Base-by-base conservation (phyloP, 2,797 vertebrate species). In the Harpagifer antarcticus region DNA sequence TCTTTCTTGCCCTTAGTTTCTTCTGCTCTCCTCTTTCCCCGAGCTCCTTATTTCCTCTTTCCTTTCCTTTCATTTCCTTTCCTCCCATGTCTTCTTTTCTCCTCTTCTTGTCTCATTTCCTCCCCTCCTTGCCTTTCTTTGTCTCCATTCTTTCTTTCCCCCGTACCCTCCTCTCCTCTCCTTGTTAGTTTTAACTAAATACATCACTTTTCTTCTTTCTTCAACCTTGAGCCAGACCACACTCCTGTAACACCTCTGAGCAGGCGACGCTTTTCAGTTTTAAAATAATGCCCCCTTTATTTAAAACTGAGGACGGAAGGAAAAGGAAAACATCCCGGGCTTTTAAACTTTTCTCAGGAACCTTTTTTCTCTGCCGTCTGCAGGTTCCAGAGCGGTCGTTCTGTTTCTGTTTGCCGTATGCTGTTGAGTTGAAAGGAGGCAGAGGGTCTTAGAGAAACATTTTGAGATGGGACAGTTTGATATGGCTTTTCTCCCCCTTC, bases 231-330 rank as follows among this genome's bases (percentile, higher is more conserved):
- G 76, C 74, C 78, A 72, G 58, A 68, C 37, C 78, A 86, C 81
- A 81, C 84, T 74, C 72, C 71, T 67, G 63, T 60, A 87, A 88
- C 88, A 90, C 90, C 81, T 86, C 77, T 23, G 73, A 84, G 72
- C 73, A n/a, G 64, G 52, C 19, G 48, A 79, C 84, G 88, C 82
- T 76, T 80, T 86, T 82, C 76, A 69, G 23, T 85, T 87, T 71
- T 55, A 53, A 78, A 87, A 90, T 92, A 92, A 88, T 90, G 79
- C 54, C 71, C 47, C 17, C 89, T 89, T 91, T 92, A 85, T 88
- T 86, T 68, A 82, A 85, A 72, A 72, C 48, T 44, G 33, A 78
- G 79, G 82, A 77, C 47, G 14, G 79, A 61, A 59, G 42, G 73
- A 70, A 64, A 84, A 86, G 70, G 69, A 85, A 90, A 90, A 78